Evolutionary conservation across 23 tunicate species (phyloP).

Genomic region (Halocynthia roretzi): DNA sequence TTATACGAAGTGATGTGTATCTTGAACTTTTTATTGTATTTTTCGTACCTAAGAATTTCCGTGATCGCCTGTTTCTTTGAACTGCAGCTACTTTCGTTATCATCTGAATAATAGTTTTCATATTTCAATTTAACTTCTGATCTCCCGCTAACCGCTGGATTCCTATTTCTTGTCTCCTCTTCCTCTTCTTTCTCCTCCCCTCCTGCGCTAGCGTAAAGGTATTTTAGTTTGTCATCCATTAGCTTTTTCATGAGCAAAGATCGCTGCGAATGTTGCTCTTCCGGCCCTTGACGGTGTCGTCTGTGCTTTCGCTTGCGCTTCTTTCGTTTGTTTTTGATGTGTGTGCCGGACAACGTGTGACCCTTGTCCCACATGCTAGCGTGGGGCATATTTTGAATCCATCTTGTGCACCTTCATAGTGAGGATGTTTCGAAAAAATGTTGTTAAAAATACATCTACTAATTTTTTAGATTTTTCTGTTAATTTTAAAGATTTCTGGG

Average conservation of each 20-base stretch:
- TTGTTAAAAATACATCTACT: too few species aligned
- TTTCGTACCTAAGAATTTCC: too few species aligned
- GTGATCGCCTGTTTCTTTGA: too few species aligned
- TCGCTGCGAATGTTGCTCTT: constrained; percentile 7
- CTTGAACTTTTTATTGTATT: too few species aligned
- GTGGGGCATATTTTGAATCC: constrained; percentile 20
- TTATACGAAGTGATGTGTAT: too few species aligned
- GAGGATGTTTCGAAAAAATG: not conserved
- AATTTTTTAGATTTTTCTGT: too few species aligned
- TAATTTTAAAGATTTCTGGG: too few species aligned
- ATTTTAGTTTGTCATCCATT: constrained; percentile 8
- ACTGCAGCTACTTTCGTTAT: too few species aligned
- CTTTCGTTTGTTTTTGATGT: not conserved
- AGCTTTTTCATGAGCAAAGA: constrained; percentile 8
- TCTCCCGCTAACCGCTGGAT: too few species aligned
- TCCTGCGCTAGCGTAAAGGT: not conserved
- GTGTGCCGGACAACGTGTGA: constrained; percentile 17
- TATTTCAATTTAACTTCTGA: too few species aligned
- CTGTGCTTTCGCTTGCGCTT: not conserved
- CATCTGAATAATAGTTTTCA: too few species aligned
- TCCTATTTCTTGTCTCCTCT: not conserved
- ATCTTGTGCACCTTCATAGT: not conserved
- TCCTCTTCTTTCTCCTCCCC: not conserved
- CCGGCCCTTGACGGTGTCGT: not conserved
- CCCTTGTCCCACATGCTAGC: constrained; percentile 5